phyloP scores from a whole-genome alignment of 2,113 vertebrate species.

The Chionis minor region DNA sequence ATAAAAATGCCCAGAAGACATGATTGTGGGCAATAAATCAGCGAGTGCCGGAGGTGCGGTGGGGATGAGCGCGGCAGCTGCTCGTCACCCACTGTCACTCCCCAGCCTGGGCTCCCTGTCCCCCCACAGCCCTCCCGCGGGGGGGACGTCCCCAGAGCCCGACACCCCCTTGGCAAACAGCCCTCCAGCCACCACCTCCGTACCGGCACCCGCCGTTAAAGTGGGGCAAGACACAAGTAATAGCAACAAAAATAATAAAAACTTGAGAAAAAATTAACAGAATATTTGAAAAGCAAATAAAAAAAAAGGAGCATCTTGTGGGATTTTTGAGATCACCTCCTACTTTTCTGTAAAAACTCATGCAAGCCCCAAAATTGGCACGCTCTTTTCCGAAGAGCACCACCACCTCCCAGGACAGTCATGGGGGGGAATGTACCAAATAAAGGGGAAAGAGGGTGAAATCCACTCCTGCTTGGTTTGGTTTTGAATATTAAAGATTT shows the following conservation, averaged over 20 bases:
- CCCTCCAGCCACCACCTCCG: neutral
- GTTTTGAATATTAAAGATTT: neutral
- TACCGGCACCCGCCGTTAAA: too few species aligned
- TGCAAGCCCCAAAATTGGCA: neutral
- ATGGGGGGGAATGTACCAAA: accelerated
- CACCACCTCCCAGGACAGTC: neutral
- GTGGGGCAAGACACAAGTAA: neutral
- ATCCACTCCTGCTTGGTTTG: neutral
- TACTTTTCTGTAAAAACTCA: neutral
- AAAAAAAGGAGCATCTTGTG: neutral
- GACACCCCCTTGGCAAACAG: too few species aligned
- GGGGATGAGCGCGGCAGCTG: neutral
- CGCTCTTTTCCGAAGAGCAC: neutral
- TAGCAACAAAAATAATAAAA: too few species aligned
- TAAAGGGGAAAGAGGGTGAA: neutral
- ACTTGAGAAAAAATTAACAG: neutral
- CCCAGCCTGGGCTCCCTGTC: neutral
- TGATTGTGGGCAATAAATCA: neutral
- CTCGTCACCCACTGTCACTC: neutral
- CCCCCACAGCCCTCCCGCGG: neutral
- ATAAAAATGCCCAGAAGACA: neutral
- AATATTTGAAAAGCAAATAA: neutral
- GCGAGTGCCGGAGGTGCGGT: neutral
- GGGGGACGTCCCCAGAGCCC: too few species aligned
- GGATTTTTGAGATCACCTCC: neutral